Conservation (phyloP, 2,888 invertebrate species). For the Eudemis profundana region DNA sequence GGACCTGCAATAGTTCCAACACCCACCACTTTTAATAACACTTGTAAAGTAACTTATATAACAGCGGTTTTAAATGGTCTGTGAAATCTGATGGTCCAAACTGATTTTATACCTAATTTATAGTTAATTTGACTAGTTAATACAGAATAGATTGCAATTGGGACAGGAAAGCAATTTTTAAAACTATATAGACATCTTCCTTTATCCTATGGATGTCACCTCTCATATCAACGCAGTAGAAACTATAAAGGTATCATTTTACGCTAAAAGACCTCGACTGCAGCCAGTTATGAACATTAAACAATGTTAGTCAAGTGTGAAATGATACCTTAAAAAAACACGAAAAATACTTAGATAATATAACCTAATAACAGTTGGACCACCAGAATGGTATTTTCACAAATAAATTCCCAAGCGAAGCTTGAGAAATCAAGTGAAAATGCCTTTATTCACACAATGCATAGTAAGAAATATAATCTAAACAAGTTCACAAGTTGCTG, state of each 20-base stretch:
- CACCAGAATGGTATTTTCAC: conserved; percentile 24
- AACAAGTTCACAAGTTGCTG: no score
- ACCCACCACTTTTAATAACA: conserved; percentile 84
- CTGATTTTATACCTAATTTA: no score
- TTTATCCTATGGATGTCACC: no score
- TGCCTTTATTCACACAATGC: conserved; percentile 3
- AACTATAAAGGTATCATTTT: background rate
- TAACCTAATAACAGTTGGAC: conserved; percentile 1
- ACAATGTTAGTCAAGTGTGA: background rate
- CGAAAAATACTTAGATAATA: conserved; percentile 5
- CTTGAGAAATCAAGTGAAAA: conserved; percentile 21
- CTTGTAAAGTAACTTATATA: conserved; percentile 56
- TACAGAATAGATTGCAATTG: no score
- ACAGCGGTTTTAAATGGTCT: conserved; percentile 46
- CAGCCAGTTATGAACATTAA: background rate
- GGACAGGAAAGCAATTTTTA: no score
- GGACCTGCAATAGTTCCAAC: conserved; percentile 86
- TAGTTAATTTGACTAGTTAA: no score
- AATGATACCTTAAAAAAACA: background rate
- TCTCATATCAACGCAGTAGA: no score
- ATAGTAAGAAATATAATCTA: background rate
- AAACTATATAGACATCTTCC: no score
- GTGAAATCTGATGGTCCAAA: conserved; percentile 19
- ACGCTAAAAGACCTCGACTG: background rate
- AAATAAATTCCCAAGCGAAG: background rate